Percentiles rank a stretch among this genome's conserved stretches.
Conservation (phyloP, 2,797 vertebrate genomes). For the Enteromius trimaculatus region DNA sequence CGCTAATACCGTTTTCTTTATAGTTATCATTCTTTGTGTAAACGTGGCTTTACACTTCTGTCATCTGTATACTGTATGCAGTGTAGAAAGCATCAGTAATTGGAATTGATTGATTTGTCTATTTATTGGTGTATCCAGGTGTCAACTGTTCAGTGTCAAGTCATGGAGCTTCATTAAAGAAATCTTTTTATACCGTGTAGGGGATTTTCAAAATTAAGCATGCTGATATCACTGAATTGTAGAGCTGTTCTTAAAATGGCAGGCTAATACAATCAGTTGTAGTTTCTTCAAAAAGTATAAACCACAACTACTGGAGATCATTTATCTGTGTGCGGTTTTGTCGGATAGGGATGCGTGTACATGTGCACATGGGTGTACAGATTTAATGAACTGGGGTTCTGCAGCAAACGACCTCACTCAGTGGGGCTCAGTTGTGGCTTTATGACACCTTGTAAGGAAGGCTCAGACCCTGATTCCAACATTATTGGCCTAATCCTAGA, state of each 20-base stretch:
- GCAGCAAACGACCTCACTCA: conserved; percentile 65
- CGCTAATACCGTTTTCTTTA: too few relatives aligned
- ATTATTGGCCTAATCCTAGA: conserved; percentile 84
- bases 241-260: background rate
- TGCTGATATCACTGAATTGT: conserved; percentile 6
- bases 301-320: conserved; percentile 58
- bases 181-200: background rate
- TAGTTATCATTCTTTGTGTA: too few relatives aligned
- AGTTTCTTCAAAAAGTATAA: conserved; percentile 53
- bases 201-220: background rate
- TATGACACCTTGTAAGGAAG: conserved; percentile 76
- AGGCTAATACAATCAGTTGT: background rate
- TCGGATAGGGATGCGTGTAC: background rate
- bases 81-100: background rate
- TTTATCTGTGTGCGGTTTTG: conserved; percentile 23
- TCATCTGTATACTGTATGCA: background rate
- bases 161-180: background rate
- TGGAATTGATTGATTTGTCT: background rate
- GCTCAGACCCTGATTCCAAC: conserved; percentile 78
- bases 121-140: background rate
- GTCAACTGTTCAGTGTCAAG: background rate
- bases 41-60: background rate
- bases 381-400: conserved; percentile 75
- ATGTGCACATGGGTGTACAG: conserved; percentile 36
- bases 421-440: conserved; percentile 70